These are phyloP conservation scores for Pheosia tremula DNA, from an alignment of 2,888 invertebrate genomes.

Conservation along the genomic window DNA sequence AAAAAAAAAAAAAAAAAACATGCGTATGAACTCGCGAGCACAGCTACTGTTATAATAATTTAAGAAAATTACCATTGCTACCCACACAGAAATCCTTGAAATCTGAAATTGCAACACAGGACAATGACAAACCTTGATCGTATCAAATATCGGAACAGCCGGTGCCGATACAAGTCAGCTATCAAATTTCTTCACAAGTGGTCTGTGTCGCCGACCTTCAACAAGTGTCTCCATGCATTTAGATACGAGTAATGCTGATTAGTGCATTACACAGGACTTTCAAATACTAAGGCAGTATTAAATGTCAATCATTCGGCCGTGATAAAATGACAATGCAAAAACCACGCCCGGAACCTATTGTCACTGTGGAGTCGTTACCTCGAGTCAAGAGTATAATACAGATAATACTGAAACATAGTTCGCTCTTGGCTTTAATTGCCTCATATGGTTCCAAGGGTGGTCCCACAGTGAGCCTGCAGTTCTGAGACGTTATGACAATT, in stretches of 20 bases:
- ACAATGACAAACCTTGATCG: background rate
- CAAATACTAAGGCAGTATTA: slow-evolving; percentile 4
- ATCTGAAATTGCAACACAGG: too few species aligned
- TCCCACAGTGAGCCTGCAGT: background rate
- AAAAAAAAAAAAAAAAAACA: too few species aligned
- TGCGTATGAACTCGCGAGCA: too few species aligned
- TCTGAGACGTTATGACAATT: background rate
- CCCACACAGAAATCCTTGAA: too few species aligned
- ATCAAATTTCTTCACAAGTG: slow-evolving; percentile 3
- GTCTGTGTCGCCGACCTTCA: background rate
- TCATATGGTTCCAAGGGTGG: background rate
- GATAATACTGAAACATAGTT: slow-evolving; percentile 1
- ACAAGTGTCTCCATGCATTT: slow-evolving; percentile 3
- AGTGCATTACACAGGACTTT: slow-evolving; percentile 2
- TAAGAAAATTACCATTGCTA: too few species aligned
- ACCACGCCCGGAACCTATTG: slow-evolving; percentile 20
- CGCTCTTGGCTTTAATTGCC: background rate
- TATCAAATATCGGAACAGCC: background rate
- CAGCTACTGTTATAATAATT: too few species aligned
- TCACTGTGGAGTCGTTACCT: background rate
- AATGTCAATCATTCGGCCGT: slow-evolving; percentile 12
- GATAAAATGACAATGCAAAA: slow-evolving; percentile 19
- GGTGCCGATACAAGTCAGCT: background rate
- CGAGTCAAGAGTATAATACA: background rate
- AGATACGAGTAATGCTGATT: slow-evolving; percentile 2